phyloP scores from a whole-genome alignment of 2,888 invertebrate species.

The Apodemia mormo region DNA sequence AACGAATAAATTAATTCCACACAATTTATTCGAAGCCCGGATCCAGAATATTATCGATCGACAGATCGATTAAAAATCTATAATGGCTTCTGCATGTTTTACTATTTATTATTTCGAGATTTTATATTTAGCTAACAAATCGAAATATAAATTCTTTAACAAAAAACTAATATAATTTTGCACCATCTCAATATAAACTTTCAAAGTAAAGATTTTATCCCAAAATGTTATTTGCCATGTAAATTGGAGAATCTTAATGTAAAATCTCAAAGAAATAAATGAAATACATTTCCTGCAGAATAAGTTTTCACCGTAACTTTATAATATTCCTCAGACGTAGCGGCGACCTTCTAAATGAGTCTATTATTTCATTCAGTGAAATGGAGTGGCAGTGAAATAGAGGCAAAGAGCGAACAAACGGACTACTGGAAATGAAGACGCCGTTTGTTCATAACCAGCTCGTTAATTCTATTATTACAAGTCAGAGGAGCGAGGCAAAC shows the following conservation, averaged over 20 bases:
- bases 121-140: no score
- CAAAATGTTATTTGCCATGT: neutral
- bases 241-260: conserved; percentile 10
- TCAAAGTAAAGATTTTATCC: neutral
- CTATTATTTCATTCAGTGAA: conserved; percentile 75
- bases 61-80: no score
- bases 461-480: conserved; percentile 80
- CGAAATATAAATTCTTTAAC: no score
- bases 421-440: conserved; percentile 77
- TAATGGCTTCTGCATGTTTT: no score
- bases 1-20: no score
- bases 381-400: conserved; percentile 77
- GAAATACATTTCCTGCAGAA: conserved; percentile 35
- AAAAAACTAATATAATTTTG: no score
- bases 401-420: conserved; percentile 67
- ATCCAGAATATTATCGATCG: no score
- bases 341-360: conserved; percentile 62
- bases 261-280: conserved; percentile 12
- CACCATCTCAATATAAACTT: no score
- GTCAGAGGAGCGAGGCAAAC: conserved; percentile 69
- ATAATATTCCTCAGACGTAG: conserved; percentile 59
- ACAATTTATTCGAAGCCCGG: no score
- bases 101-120: no score
- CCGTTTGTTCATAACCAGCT: conserved; percentile 81
- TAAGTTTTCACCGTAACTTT: conserved; percentile 57